Base-by-base conservation (phyloP, 2,113 vertebrate genomes). In the Columba livia region DNA sequence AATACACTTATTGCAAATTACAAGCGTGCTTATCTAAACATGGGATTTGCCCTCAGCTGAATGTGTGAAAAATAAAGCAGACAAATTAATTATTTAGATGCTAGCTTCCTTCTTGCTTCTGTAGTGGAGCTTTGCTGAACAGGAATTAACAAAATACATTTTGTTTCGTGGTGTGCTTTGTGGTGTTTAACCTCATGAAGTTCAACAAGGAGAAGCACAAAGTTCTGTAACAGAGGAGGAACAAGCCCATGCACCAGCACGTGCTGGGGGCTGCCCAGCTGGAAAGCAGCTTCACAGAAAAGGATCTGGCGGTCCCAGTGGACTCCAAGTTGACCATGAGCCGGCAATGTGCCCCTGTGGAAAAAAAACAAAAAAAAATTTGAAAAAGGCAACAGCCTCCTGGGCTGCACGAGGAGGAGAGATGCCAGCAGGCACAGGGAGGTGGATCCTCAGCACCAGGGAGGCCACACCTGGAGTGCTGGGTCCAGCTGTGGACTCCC, bases 401-500 rank as follows among this genome's bases (percentile, higher is more conserved):
- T 10, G 15, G 32, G 31, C 14, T 81, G 24, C 7, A 3, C 1
- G 28, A 58, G 29, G 8, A 61, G 38, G 8, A 64, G 4, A 3
- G 12, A 2, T 70, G 7, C 31, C 62, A 15, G 25, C 1, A 6
- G 14, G 31, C 3, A 2, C 4, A 40, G 4, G 16, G 18, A 57
- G 16, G 9, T 1, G 9, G 42, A 40, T 9, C 29, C 29, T 51
- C 62, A 75, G 34, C 20, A 6, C 29, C 61, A 79, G 5, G 32
- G 24, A 29, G 11, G 5, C 3, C 38, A 65, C 16, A 28, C 20
- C 5, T 0, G 0, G 19, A 47, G 5, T 21, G 6, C 42, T n/a
- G 6, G 5, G 15, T 34, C 34, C 40, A 20, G 21, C 11, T 47
- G 24, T 57, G 69, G 34, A 13, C 69, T 84, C 12, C 8, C 7